A percentile compares a stretch with the other conserved stretches of the same genome.
These are phyloP conservation scores for Priocnemis perturbator DNA, from an alignment of 2,888 invertebrate genomes.

Conservation along the genomic window DNA sequence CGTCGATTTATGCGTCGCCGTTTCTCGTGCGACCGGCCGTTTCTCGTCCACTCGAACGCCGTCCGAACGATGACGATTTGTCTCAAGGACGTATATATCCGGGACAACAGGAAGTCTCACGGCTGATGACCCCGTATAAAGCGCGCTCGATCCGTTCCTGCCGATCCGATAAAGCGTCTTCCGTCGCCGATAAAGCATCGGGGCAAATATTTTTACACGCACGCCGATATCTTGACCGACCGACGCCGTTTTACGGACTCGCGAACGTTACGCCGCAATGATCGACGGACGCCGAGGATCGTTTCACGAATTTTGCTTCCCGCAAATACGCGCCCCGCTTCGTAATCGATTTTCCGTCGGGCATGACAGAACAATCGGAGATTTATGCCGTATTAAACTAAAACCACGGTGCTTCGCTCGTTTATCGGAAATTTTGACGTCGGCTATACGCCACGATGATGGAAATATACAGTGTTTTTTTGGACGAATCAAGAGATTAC, in stretches of 20 bases:
- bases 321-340: too few species aligned
- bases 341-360: too few species aligned
- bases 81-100: slow-evolving; percentile 24
- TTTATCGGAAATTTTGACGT: too few species aligned
- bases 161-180: slow-evolving; percentile 9
- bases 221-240: slow-evolving; percentile 14
- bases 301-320: too few species aligned
- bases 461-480: too few species aligned
- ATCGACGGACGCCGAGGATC: too few species aligned
- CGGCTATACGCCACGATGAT: too few species aligned
- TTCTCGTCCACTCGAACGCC: slow-evolving; percentile 24
- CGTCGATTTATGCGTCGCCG: too few species aligned
- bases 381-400: too few species aligned
- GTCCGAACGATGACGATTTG: slow-evolving; percentile 38
- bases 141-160: not conserved
- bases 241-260: slow-evolving; percentile 13
- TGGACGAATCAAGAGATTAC: too few species aligned
- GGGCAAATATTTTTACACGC: slow-evolving; percentile 38
- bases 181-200: slow-evolving; percentile 22
- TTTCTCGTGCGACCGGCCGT: slow-evolving; percentile 21
- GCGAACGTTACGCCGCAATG: slow-evolving; percentile 10
- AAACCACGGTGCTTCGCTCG: too few species aligned
- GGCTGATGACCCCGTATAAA: slow-evolving; percentile 32
- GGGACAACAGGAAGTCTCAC: slow-evolving; percentile 37
- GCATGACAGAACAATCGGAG: too few species aligned